Percentiles rank a stretch among this genome's conserved stretches.
Conservation (phyloP, 2,797 vertebrate species). For the Ateles fusciceps region DNA sequence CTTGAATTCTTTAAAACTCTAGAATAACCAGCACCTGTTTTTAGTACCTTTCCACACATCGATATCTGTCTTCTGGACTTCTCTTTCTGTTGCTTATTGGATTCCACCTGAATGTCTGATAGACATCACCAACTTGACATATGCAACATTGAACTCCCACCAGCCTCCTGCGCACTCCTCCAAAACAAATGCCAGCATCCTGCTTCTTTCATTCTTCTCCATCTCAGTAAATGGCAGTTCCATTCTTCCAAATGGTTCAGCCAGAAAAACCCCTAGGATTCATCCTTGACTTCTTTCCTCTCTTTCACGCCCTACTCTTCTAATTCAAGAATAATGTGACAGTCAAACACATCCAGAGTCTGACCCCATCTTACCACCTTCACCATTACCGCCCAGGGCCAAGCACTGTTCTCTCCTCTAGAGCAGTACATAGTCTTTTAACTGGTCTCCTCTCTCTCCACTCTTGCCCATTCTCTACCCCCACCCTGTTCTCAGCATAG, state of each 20-base stretch:
- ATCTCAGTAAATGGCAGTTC: background rate
- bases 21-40: background rate
- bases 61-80: background rate
- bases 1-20: background rate
- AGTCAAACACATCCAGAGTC: background rate
- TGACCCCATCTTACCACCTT: background rate
- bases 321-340: background rate
- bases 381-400: background rate
- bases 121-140: background rate
- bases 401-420: background rate
- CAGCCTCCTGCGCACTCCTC: background rate
- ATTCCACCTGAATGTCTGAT: background rate
- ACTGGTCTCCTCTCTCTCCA: background rate
- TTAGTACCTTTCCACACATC: background rate
- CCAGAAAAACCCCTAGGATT: background rate
- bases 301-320: background rate
- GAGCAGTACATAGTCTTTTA: background rate
- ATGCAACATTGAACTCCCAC: background rate
- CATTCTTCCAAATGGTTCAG: background rate
- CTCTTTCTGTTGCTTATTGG: background rate
- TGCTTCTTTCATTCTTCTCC: background rate
- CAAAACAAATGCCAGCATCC: background rate
- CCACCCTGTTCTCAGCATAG: background rate
- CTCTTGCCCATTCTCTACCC: background rate
- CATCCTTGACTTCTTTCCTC: background rate